Base-by-base conservation (phyloP, 2,888 invertebrate genomes). In the Aleiodes leptofemur region DNA sequence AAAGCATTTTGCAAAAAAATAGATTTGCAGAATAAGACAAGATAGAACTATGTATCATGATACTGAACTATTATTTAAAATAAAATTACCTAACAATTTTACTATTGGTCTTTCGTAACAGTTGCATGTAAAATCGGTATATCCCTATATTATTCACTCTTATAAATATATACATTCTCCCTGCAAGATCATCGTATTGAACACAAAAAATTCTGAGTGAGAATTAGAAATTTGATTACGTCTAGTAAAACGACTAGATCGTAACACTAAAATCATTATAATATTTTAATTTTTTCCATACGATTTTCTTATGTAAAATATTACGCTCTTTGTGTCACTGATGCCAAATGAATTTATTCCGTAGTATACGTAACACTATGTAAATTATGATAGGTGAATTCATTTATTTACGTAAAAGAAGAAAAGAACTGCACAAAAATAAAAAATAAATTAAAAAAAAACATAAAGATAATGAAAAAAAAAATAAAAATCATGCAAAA, bases 21-120 rank as follows among this genome's bases (percentile, higher is more conserved):
- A 43, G 9, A 43, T 8, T 43, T 9, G 3, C 55, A 55, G 7
- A 6, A n/a, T 8, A 16, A 7, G 1, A 16, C 8, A 8, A 8
- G 13, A 53, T 11, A 53, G 9, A n/a, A 13, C 31, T n/a, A 0
- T 34, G 13, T n/a, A 61, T 34, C n/a, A 61, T 13, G 4, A 61
- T 34, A 9, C 38, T n/a, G 38, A 61, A 61, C 61, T 55, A 69
- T 56, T 56, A 69, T 74, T 74, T 56, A 64, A 70, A 74, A 74
- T 74, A 70, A 71, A 72, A 64, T 64, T 64, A 64, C 64, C n/a
- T 48, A 64, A 64, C 43, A n/a, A 14, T 23, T 61, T 43, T 43
- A 1, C 38, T 53, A 64, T 51, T 38, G 5, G 53, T 53, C 23
- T 72, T 48, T 57, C 70, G 74, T 74, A 70, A 74, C 74, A 14